Conservation (phyloP, 2,797 vertebrate species). For the Tokudaia tokunoshimensis region DNA sequence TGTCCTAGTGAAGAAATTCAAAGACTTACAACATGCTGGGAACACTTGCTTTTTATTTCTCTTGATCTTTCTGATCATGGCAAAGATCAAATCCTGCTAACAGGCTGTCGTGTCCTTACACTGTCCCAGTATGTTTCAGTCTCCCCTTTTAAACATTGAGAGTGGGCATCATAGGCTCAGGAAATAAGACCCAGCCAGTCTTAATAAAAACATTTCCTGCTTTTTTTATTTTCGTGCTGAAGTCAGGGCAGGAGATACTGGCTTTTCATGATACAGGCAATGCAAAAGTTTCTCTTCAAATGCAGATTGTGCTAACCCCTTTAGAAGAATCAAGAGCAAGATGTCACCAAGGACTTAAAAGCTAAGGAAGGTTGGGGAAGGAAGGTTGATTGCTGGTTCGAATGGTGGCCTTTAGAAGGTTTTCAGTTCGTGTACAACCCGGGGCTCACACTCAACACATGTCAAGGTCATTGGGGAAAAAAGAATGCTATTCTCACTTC, state of each 20-base stretch:
- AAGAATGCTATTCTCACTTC: neutral
- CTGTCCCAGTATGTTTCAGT: neutral
- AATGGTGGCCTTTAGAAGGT: neutral
- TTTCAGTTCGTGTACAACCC: rapidly evolving
- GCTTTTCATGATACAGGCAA: neutral
- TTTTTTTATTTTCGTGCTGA: neutral
- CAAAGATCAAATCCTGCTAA: neutral
- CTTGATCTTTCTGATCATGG: neutral
- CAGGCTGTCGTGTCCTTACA: neutral
- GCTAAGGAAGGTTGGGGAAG: neutral
- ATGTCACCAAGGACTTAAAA: neutral
- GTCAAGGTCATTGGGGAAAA: neutral
- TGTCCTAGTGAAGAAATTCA: neutral
- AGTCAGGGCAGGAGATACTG: neutral
- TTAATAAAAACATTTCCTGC: neutral
- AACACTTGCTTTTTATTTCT: neutral
- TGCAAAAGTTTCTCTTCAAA: neutral
- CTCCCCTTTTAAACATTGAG: neutral
- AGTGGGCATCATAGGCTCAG: neutral
- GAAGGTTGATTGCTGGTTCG: neutral
- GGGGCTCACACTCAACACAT: neutral
- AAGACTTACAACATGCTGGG: rapidly evolving
- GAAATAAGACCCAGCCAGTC: neutral
- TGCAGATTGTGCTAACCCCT: neutral
- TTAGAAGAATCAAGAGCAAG: neutral